phyloP scores from a whole-genome alignment of 2,888 invertebrate species.

The Macrosiphum euphorbiae region DNA sequence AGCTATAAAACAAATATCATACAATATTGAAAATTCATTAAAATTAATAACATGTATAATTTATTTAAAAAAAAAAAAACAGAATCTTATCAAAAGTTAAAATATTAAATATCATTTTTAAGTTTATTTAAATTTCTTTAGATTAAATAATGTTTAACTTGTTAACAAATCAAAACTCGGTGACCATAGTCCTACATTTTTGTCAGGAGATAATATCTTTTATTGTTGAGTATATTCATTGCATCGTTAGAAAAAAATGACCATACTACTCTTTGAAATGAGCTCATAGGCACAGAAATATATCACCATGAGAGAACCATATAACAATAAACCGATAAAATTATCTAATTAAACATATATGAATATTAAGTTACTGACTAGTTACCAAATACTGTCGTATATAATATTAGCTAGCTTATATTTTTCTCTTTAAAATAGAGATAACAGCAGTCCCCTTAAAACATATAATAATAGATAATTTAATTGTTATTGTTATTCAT shows the following conservation, averaged over 20 bases:
- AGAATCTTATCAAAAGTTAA: neutral
- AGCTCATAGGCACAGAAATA: neutral
- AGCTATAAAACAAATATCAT: neutral
- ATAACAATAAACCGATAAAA: too few species aligned
- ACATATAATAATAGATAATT: neutral
- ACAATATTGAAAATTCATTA: neutral
- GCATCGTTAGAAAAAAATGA: neutral
- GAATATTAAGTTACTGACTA: too few species aligned
- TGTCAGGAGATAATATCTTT: neutral
- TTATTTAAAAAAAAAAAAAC: neutral
- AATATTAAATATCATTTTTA: neutral
- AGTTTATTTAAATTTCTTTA: neutral
- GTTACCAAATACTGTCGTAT: too few species aligned
- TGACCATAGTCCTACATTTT: neutral
- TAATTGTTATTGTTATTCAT: too few species aligned
- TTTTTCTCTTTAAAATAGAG: too few species aligned
- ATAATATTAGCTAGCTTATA: too few species aligned
- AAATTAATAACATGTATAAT: neutral
- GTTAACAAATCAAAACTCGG: neutral
- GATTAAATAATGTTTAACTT: neutral
- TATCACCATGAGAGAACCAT: neutral
- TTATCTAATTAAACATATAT: too few species aligned
- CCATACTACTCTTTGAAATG: neutral
- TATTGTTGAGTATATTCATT: neutral
- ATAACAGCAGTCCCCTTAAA: too few species aligned